Conservation (phyloP, 2,113 vertebrate genomes). For the Perccottus glenii region DNA sequence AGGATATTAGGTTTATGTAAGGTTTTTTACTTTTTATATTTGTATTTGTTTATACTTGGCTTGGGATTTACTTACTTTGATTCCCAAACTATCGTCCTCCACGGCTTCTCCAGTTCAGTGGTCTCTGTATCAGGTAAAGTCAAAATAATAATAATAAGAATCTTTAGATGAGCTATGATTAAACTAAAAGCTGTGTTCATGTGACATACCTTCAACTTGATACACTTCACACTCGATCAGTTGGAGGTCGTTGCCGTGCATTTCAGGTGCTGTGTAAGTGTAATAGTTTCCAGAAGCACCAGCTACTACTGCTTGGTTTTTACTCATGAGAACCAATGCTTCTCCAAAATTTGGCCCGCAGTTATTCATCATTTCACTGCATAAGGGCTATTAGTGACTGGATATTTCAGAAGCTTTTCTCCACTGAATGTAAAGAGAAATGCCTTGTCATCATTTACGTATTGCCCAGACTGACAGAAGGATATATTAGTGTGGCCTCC, state of each 20-base stretch:
- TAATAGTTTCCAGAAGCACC: slow-evolving; percentile 41
- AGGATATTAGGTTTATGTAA: too few relatives aligned
- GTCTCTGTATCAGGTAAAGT: slow-evolving; percentile 34
- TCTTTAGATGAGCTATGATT: too few relatives aligned
- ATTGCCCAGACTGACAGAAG: slow-evolving; percentile 43
- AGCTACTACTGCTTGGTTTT: fast-evolving
- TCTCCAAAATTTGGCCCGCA: slow-evolving; percentile 59
- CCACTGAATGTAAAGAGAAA: slow-evolving; percentile 69
- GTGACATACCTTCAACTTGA: slow-evolving; percentile 55
- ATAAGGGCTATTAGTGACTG: not conserved
- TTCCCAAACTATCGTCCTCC: slow-evolving; percentile 65
- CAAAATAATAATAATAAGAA: too few relatives aligned
- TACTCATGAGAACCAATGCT: slow-evolving; percentile 26
- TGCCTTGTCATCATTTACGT: slow-evolving; percentile 52
- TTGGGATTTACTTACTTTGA: slow-evolving; percentile 65
- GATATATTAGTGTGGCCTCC: slow-evolving; percentile 62
- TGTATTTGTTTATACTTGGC: too few relatives aligned
- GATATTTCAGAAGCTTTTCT: slow-evolving; percentile 12
- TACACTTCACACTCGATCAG: slow-evolving; percentile 70
- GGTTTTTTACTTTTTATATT: too few relatives aligned
- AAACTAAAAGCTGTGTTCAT: too few relatives aligned
- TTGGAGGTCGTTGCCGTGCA: slow-evolving; percentile 59
- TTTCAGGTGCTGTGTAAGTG: slow-evolving; percentile 43
- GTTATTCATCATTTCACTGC: not conserved
- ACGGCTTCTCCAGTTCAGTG: slow-evolving; percentile 58